Evolutionary conservation across 2,113 vertebrate genomes (phyloP).

Genomic region (Pollimyrus isidori): DNA sequence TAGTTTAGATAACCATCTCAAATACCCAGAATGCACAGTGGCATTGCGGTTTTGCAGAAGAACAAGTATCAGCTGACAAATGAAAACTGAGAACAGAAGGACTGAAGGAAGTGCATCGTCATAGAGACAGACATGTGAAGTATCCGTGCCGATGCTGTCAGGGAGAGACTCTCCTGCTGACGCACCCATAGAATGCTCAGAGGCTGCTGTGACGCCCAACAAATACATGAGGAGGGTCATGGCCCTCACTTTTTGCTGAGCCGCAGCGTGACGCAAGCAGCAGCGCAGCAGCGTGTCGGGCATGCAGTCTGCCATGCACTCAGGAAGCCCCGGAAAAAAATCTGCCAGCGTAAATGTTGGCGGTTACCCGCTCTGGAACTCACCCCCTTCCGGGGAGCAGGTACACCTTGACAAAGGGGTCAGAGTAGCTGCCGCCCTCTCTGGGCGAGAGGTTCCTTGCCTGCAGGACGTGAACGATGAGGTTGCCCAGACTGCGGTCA

Average conservation of each 20-base stretch:
- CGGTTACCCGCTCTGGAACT: slow-evolving; percentile 41
- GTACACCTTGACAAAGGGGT: slow-evolving; percentile 97
- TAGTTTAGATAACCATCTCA: not conserved
- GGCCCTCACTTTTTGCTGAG: not conserved
- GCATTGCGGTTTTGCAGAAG: not conserved
- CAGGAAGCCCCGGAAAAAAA: not conserved
- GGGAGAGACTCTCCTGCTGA: not conserved
- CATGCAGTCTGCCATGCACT: not conserved
- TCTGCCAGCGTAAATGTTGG: not conserved
- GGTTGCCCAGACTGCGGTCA: slow-evolving; percentile 90
- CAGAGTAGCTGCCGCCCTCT: slow-evolving; percentile 93
- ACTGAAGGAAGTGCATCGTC: not conserved
- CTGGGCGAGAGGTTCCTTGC: slow-evolving; percentile 85
- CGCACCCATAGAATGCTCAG: not conserved
- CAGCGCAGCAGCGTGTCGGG: not conserved
- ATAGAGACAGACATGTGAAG: not conserved
- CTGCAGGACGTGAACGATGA: slow-evolving; percentile 96
- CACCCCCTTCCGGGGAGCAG: slow-evolving; percentile 95
- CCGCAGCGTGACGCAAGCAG: not conserved
- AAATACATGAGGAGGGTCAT: not conserved
- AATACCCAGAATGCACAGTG: not conserved
- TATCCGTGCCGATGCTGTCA: not conserved
- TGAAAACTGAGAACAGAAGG: not conserved
- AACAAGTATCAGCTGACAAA: not conserved
- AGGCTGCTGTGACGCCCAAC: not conserved